Conservation (phyloP, 2,113 vertebrate species). For the Psephotus haematonotus region DNA sequence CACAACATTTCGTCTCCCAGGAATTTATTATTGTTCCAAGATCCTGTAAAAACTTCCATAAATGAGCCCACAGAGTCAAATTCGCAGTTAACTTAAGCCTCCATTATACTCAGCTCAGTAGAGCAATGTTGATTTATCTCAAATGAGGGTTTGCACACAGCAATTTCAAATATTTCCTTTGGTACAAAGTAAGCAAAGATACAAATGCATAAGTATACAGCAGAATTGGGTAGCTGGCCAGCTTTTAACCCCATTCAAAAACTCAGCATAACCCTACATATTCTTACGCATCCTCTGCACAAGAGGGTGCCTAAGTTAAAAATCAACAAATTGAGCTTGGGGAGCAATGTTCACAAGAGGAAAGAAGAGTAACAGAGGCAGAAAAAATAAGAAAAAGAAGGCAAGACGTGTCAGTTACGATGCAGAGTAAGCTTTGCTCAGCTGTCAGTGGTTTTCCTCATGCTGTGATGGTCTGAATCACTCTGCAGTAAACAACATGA, state of each 20-base stretch:
- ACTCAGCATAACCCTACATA: background rate
- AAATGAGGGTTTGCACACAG: background rate
- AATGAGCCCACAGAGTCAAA: background rate
- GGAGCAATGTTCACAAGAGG: background rate
- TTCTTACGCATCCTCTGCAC: background rate
- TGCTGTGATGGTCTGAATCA: background rate
- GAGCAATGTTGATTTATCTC: slow-evolving; percentile 16
- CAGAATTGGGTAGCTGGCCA: background rate
- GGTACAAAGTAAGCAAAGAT: background rate
- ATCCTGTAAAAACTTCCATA: background rate
- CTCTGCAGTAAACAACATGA: background rate
- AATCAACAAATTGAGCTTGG: background rate
- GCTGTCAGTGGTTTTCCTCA: background rate
- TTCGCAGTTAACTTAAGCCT: background rate
- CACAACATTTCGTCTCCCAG: background rate
- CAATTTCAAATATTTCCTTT: slow-evolving; percentile 11
- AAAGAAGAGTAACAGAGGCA: background rate
- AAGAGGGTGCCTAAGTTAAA: background rate
- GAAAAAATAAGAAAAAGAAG: background rate
- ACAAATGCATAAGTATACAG: background rate
- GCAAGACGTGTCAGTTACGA: background rate
- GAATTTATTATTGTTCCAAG: slow-evolving; percentile 8
- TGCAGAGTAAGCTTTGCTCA: background rate
- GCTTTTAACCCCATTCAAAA: background rate
- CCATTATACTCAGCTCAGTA: background rate